Conservation (phyloP, 2,888 invertebrate species). For the Quadriops clusia region DNA sequence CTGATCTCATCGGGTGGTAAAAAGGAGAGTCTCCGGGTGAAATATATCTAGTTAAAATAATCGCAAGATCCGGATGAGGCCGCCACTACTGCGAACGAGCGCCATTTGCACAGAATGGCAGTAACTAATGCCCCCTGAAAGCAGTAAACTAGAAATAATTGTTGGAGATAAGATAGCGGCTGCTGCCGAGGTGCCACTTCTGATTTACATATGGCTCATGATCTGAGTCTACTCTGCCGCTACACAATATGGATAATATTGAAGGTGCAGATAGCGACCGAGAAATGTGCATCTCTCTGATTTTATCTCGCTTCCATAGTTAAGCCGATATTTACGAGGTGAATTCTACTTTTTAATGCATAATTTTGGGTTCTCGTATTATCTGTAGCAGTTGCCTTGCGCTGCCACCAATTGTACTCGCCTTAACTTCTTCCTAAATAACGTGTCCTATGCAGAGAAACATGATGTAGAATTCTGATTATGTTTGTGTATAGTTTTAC, state of each 20-base stretch:
- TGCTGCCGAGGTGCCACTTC: conserved; percentile 27
- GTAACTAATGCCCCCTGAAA: conserved; percentile 28
- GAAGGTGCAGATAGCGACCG: conserved; percentile 19
- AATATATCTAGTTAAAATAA: conserved; percentile 30
- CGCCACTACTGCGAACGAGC: conserved; percentile 25
- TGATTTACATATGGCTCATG: conserved; percentile 34
- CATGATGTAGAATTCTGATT: too few relatives aligned
- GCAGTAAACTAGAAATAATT: conserved; percentile 35
- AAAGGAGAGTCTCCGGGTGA: conserved; percentile 23
- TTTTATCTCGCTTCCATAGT: conserved; percentile 20
- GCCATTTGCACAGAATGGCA: conserved; percentile 33
- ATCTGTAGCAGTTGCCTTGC: too few relatives aligned
- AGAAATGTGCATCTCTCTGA: conserved; percentile 16
- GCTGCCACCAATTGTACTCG: too few relatives aligned
- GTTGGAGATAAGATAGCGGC: conserved; percentile 34
- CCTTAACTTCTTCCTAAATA: too few relatives aligned
- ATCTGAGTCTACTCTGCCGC: conserved; percentile 24
- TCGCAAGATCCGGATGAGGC: conserved; percentile 24
- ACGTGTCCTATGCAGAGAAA: too few relatives aligned
- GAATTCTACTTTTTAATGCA: conserved; percentile 7
- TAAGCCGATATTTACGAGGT: conserved; percentile 19
- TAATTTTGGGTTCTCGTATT: too few relatives aligned
- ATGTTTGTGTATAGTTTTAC: too few relatives aligned
- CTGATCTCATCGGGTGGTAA: conserved; percentile 29
- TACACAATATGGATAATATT: conserved; percentile 27